These are phyloP conservation scores for Allacma fusca DNA, from an alignment of 2,888 invertebrate genomes.

Conservation along the genomic window DNA sequence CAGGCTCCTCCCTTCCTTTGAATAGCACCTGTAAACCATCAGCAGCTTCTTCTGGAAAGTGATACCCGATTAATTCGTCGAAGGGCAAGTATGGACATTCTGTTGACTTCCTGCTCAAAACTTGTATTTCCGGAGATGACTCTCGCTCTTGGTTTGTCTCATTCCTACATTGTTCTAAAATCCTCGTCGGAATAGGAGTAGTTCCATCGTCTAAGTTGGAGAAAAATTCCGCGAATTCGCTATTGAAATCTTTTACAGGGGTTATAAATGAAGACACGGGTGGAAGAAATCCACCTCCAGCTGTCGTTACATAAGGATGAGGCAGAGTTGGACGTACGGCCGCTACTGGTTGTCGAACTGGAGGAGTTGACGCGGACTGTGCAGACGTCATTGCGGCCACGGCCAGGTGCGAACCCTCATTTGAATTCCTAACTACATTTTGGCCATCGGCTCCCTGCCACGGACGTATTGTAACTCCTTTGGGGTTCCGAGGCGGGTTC, in stretches of 20 bases:
- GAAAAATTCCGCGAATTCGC: constrained; percentile 13
- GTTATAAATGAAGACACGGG: not conserved
- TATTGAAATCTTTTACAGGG: not conserved
- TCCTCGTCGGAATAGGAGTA: not conserved
- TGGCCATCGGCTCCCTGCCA: too few relatives aligned
- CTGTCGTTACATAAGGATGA: too few relatives aligned
- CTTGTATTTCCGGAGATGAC: not conserved
- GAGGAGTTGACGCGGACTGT: too few relatives aligned
- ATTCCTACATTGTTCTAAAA: not conserved
- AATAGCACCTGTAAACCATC: not conserved
- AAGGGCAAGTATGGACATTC: not conserved
- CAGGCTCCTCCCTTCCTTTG: not conserved
- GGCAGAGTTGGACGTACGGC: too few relatives aligned
- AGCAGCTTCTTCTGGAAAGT: constrained; percentile 10
- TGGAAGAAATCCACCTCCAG: too few relatives aligned
- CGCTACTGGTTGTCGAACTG: too few relatives aligned
- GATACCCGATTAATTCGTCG: not conserved
- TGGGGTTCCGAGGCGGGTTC: too few relatives aligned
- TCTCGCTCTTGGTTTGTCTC: not conserved
- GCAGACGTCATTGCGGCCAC: too few relatives aligned
- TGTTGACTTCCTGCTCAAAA: not conserved
- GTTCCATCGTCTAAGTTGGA: not conserved
- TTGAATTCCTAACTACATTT: too few relatives aligned
- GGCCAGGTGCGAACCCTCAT: too few relatives aligned
- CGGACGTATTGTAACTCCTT: too few relatives aligned